A percentile compares a stretch with the other conserved stretches of the same genome.
These are phyloP conservation scores for Aradus depressus DNA, from an alignment of 2,888 invertebrate genomes.

Conservation along the genomic window DNA sequence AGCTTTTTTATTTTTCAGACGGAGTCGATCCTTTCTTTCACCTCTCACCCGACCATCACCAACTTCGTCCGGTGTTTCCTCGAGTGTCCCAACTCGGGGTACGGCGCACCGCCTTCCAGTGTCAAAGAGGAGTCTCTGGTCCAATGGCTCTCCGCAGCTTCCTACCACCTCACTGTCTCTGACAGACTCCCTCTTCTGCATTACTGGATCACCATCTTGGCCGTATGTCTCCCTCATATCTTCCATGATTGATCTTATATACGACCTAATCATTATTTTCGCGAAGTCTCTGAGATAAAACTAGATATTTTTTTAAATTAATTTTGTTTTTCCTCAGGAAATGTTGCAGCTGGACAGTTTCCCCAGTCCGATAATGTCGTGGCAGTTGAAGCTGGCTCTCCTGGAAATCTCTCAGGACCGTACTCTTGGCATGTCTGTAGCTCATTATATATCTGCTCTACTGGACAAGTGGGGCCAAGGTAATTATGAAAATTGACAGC, in stretches of 20 bases:
- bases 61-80: slow-evolving; percentile 45
- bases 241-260: no score
- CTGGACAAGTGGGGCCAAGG: slow-evolving; percentile 14
- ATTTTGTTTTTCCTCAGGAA: slow-evolving; percentile 38
- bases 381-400: slow-evolving; percentile 64
- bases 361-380: slow-evolving; percentile 49
- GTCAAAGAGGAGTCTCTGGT: slow-evolving; percentile 38
- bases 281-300: background rate
- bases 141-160: slow-evolving; percentile 52
- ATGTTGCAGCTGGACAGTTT: slow-evolving; percentile 43
- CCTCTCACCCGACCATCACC: slow-evolving; percentile 58
- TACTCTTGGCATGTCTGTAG: slow-evolving; percentile 7
- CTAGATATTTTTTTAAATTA: background rate
- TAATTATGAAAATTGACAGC: no score
- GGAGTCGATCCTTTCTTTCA: slow-evolving; percentile 60
- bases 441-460: slow-evolving; percentile 1
- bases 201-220: slow-evolving; percentile 55
- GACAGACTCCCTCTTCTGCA: slow-evolving; percentile 67
- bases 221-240: no score
- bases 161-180: slow-evolving; percentile 68
- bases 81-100: slow-evolving; percentile 7
- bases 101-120: slow-evolving; percentile 7
- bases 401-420: slow-evolving; percentile 6
- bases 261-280: no score
- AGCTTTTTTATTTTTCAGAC: slow-evolving; percentile 37